Percentiles rank a stretch among this genome's conserved stretches.
phyloP scores from a whole-genome alignment of 2,888 invertebrate genomes.

The Folsomia manolachei region DNA sequence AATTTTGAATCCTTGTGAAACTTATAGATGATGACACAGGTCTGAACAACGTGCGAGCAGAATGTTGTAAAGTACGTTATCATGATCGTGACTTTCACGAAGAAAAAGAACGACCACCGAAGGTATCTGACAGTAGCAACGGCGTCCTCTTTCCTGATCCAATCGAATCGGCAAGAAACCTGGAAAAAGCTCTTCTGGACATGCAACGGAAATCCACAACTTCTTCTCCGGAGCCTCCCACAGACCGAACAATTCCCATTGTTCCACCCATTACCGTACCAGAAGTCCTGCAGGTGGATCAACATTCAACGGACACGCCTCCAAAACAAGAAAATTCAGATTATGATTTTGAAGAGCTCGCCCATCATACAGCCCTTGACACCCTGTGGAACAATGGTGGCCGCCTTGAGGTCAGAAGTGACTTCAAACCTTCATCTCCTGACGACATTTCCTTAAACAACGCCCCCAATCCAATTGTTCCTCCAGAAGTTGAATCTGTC shows the following conservation, averaged over 20 bases:
- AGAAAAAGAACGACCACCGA: background rate
- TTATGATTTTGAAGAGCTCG: background rate
- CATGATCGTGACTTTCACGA: background rate
- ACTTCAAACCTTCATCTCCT: too few relatives aligned
- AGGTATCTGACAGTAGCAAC: background rate
- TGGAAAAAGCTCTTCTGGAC: background rate
- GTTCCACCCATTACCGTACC: background rate
- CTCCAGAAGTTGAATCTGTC: background rate
- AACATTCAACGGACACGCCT: conserved; percentile 4
- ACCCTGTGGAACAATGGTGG: too few relatives aligned
- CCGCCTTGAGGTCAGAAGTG: background rate
- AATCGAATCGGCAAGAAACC: background rate
- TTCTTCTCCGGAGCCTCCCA: background rate
- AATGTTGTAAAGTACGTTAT: conserved; percentile 26
- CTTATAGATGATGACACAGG: conserved; percentile 35
- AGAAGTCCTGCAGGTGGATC: background rate
- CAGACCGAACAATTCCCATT: background rate
- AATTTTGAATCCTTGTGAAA: background rate
- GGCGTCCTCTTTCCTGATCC: background rate
- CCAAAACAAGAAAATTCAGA: background rate
- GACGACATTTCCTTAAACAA: too few relatives aligned
- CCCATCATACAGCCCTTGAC: background rate
- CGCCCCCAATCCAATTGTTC: background rate
- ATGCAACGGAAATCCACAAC: background rate
- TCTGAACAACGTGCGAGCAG: conserved; percentile 34